phyloP scores from a whole-genome alignment of 2,113 vertebrate species.

The Apus apus region DNA sequence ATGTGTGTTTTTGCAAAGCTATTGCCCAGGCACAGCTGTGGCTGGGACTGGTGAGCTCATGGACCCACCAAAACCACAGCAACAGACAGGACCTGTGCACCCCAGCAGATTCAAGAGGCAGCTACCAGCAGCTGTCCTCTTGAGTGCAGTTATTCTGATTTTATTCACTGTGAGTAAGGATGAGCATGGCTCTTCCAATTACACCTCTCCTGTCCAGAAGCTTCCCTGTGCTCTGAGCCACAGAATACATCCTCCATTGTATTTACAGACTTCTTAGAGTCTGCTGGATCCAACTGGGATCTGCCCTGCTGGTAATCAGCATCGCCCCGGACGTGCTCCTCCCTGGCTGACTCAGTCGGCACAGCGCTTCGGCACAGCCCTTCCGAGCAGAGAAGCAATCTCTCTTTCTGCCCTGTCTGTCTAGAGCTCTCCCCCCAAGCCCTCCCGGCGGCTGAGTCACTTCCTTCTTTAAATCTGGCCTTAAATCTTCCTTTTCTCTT shows the following conservation, averaged over 20 bases:
- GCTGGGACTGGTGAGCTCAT: not conserved
- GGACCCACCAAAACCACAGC: not conserved
- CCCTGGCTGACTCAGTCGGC: conserved; percentile 43
- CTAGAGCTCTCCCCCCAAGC: not conserved
- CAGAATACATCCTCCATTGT: not conserved
- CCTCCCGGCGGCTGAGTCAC: conserved; percentile 26
- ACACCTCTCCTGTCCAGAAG: not conserved
- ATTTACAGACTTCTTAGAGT: not conserved
- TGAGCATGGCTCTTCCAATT: not conserved
- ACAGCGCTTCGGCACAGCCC: not conserved
- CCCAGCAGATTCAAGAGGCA: accelerated
- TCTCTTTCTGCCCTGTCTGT: conserved; percentile 54
- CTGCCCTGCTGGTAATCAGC: conserved; percentile 20
- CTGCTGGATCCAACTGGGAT: not conserved
- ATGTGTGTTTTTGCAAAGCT: not conserved
- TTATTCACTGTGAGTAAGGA: not conserved
- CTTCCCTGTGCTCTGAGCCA: not conserved
- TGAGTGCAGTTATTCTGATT: not conserved
- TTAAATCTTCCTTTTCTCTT: conserved; percentile 53
- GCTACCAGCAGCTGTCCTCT: not conserved
- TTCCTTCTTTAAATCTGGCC: conserved; percentile 57
- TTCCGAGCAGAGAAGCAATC: conserved; percentile 19
- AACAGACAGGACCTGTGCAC: not conserved
- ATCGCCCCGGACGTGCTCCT: not conserved
- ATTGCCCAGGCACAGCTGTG: not conserved